A percentile compares a stretch with the other conserved stretches of the same genome.
These are phyloP conservation scores for Protodeltote pygarga DNA, from an alignment of 2,888 invertebrate genomes.

Conservation along the genomic window DNA sequence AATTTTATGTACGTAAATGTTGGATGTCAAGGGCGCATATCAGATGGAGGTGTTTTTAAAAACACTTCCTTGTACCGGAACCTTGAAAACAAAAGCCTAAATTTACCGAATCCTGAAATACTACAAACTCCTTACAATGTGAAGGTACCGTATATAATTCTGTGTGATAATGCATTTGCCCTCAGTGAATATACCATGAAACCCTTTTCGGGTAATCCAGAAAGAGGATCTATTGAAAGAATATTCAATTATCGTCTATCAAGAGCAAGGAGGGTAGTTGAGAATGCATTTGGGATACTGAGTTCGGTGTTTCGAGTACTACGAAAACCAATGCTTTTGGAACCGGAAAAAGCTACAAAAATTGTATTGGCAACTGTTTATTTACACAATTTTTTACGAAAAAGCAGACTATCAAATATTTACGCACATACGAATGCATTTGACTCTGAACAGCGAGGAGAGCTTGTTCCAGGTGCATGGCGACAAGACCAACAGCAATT, in stretches of 20 bases:
- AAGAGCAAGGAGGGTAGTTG: conserved; percentile 11
- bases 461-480: conserved; percentile 20
- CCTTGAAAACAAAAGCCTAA: conserved; percentile 17
- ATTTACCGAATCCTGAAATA: conserved; percentile 23
- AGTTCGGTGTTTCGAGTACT: conserved; percentile 9
- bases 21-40: conserved; percentile 8
- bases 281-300: conserved; percentile 15
- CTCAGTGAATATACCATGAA: conserved; percentile 23
- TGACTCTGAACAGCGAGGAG: conserved; percentile 15
- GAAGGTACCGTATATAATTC: conserved; percentile 16
- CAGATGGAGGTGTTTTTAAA: conserved; percentile 19
- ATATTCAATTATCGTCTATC: too few relatives aligned
- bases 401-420: conserved; percentile 26
- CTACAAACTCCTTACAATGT: conserved; percentile 14
- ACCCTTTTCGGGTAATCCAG: conserved; percentile 21
- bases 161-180: conserved; percentile 26
- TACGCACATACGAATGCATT: conserved; percentile 27
- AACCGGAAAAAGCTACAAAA: conserved; percentile 24
- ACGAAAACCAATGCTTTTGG: conserved; percentile 22
- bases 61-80: conserved; percentile 4
- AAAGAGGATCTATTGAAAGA: conserved; percentile 20
- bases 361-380: conserved; percentile 24
- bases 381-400: conserved; percentile 26
- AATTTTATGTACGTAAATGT: conserved; percentile 49
- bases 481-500: conserved; percentile 29